These are phyloP conservation scores for Cyphomyrus discorhynchus DNA, from an alignment of 2,113 vertebrate genomes.

Conservation along the genomic window DNA sequence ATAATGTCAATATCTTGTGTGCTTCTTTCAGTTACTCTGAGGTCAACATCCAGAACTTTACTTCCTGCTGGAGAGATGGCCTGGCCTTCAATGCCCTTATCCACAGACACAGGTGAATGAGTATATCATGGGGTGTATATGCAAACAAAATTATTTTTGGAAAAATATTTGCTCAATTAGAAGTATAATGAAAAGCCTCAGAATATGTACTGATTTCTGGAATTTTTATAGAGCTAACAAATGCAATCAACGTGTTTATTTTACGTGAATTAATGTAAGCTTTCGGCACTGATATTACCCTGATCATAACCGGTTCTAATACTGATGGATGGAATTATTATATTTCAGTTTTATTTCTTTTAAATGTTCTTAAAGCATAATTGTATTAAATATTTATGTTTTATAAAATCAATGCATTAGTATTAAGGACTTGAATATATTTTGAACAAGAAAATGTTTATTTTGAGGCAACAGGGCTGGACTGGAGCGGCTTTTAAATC, in stretches of 20 bases:
- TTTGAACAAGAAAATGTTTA: not conserved
- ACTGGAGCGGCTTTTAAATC: not conserved
- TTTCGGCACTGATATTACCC: not conserved
- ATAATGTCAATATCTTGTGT: slow-evolving; percentile 1
- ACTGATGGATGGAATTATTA: not conserved
- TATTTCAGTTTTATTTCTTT: not conserved
- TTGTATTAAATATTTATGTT: not conserved
- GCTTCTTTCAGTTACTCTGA: slow-evolving; percentile 72
- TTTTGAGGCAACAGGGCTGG: not conserved
- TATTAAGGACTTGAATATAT: not conserved
- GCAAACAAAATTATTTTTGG: not conserved
- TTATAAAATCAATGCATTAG: not conserved
- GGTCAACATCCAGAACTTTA: slow-evolving; percentile 94
- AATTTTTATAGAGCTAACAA: not conserved
- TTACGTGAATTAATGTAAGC: not conserved
- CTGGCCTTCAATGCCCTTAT: slow-evolving; percentile 93
- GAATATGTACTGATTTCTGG: not conserved
- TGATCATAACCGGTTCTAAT: not conserved
- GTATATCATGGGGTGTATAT: not conserved
- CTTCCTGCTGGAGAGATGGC: slow-evolving; percentile 89
- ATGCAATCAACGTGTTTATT: not conserved
- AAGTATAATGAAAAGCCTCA: not conserved
- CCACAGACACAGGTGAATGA: slow-evolving; percentile 80
- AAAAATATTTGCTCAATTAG: not conserved
- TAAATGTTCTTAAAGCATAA: not conserved